Conservation (phyloP, 2,113 vertebrate genomes). For the Gambusia affinis region DNA sequence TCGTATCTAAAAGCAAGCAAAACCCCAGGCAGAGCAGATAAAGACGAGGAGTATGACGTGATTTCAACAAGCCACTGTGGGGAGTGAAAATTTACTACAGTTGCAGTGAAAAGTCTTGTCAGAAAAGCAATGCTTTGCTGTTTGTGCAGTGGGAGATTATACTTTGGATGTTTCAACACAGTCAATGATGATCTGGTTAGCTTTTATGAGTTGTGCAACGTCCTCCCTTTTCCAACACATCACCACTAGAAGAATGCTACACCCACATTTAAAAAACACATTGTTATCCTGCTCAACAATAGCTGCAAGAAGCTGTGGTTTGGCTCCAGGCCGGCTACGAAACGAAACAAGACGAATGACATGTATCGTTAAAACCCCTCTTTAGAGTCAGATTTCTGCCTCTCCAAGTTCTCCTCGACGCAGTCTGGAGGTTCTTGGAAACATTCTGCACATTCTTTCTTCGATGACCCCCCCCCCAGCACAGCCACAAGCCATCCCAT, state of each 20-base stretch:
- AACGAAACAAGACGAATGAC: neutral
- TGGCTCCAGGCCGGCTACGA: conserved; percentile 7
- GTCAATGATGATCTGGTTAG: conserved; percentile 68
- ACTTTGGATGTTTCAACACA: conserved; percentile 79
- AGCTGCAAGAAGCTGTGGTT: conserved; percentile 23
- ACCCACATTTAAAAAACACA: conserved; percentile 63
- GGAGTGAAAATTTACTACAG: neutral
- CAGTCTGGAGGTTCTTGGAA: conserved; percentile 18
- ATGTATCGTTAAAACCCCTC: neutral
- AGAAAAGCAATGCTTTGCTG: conserved; percentile 17
- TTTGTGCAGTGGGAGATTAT: conserved; percentile 49
- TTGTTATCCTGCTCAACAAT: conserved; percentile 61
- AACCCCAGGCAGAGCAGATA: conserved; percentile 41
- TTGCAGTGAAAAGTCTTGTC: neutral
- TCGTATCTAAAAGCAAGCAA: conserved; percentile 45
- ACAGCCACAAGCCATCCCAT: conserved; percentile 19
- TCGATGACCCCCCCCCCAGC: conserved; percentile 41
- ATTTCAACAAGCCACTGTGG: conserved; percentile 44
- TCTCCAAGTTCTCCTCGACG: neutral
- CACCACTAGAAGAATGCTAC: conserved; percentile 63
- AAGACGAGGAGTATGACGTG: conserved; percentile 26
- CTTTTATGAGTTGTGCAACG: conserved; percentile 76
- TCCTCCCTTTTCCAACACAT: conserved; percentile 76
- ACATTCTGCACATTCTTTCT: conserved; percentile 63
- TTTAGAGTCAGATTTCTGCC: neutral